phyloP scores from a whole-genome alignment of 2,797 vertebrate genomes.

The Pipistrellus pygmaeus region DNA sequence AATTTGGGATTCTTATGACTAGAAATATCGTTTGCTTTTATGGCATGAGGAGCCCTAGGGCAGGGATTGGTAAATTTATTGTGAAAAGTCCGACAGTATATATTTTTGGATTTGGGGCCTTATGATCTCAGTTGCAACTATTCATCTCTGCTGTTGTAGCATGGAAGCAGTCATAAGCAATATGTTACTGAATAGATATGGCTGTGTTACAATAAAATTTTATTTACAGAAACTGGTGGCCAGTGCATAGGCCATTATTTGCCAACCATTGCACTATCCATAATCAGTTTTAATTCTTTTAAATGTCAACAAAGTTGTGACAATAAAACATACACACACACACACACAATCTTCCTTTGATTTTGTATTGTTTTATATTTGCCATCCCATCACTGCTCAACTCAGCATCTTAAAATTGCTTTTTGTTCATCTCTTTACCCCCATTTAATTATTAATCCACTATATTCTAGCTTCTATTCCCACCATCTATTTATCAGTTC shows the following conservation, averaged over 20 bases:
- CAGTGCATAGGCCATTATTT: not conserved
- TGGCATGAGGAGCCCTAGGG: not conserved
- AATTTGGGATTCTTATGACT: not conserved
- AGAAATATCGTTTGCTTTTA: not conserved
- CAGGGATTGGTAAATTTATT: not conserved
- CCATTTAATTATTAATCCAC: not conserved
- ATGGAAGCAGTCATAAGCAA: not conserved
- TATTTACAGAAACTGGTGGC: not conserved
- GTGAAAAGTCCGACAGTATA: not conserved
- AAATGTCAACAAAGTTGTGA: not conserved
- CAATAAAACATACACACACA: not conserved
- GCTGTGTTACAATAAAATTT: not conserved
- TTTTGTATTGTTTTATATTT: not conserved
- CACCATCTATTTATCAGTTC: not conserved
- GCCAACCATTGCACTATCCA: not conserved
- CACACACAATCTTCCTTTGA: not conserved
- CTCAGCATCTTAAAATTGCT: not conserved
- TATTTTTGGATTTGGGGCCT: not conserved
- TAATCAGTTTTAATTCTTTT: not conserved
- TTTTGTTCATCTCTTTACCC: not conserved
- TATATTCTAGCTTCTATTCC: not conserved
- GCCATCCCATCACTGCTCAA: not conserved
- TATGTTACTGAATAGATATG: not conserved
- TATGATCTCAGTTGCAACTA: not conserved
- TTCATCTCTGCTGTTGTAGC: not conserved